Conservation (phyloP, 2,888 invertebrate genomes). For the Metalampra italica region DNA sequence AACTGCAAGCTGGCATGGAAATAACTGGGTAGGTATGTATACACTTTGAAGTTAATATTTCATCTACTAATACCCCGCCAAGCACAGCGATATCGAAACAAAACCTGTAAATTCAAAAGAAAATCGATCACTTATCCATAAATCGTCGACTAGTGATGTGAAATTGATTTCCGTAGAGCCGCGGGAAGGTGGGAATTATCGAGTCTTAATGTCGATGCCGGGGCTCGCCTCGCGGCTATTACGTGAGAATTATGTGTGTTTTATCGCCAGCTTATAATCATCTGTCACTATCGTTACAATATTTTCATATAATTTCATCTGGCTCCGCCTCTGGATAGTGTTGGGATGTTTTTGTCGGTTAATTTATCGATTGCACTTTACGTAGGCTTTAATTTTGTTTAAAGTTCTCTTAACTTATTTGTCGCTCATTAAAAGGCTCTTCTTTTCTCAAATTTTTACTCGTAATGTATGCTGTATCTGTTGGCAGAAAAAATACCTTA, state of each 20-base stretch:
- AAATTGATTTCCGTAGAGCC: slow-evolving; percentile 54
- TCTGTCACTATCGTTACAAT: slow-evolving; percentile 78
- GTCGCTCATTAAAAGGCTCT: too few relatives aligned
- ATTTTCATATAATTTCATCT: slow-evolving; percentile 75
- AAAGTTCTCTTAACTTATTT: too few relatives aligned
- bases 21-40: background rate
- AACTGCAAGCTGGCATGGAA: background rate
- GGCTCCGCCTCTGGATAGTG: slow-evolving; percentile 45
- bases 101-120: slow-evolving; percentile 19
- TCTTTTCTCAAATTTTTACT: too few relatives aligned
- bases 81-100: too few relatives aligned
- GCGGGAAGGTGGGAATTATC: slow-evolving; percentile 51
- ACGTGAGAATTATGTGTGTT: slow-evolving; percentile 76
- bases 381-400: too few relatives aligned
- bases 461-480: too few relatives aligned
- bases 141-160: slow-evolving; percentile 50
- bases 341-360: slow-evolving; percentile 19
- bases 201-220: slow-evolving; percentile 39
- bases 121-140: slow-evolving; percentile 40
- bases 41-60: background rate
- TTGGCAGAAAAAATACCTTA: too few relatives aligned
- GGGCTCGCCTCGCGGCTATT: slow-evolving; percentile 48
- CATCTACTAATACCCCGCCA: slow-evolving; percentile 2
- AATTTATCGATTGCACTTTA: slow-evolving; percentile 5
- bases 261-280: slow-evolving; percentile 78